phyloP scores from a whole-genome alignment of 2,888 invertebrate species.

The Drosophila paucipuncta region DNA sequence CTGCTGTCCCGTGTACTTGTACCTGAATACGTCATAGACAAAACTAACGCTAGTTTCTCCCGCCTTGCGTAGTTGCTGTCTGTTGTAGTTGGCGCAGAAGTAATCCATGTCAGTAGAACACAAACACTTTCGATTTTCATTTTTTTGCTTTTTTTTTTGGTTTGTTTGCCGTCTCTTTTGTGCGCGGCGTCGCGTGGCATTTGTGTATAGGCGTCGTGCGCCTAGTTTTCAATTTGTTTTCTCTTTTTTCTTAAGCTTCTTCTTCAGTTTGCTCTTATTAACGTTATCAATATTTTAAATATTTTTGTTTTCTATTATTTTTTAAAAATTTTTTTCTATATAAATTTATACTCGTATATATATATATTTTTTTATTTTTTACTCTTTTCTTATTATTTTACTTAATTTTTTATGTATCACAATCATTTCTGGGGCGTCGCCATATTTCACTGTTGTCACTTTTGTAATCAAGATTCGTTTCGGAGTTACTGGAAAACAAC shows the following conservation, averaged over 20 bases:
- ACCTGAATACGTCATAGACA: slow-evolving; percentile 64
- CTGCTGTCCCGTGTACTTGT: slow-evolving; percentile 9
- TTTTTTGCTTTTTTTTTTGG: slow-evolving; percentile 15
- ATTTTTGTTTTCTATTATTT: slow-evolving; percentile 5
- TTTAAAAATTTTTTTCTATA: slow-evolving; percentile 14
- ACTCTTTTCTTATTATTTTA: slow-evolving; percentile 13
- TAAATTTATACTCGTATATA: not conserved
- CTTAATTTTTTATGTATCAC: slow-evolving; percentile 27
- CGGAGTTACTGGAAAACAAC: slow-evolving; percentile 25
- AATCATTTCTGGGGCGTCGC: slow-evolving; percentile 26
- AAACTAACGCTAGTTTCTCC: slow-evolving; percentile 78
- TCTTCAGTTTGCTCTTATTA: slow-evolving; percentile 15
- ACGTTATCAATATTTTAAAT: slow-evolving; percentile 28
- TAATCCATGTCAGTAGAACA: slow-evolving; percentile 84
- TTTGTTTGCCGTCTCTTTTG: slow-evolving; percentile 26
- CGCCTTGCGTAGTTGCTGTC: slow-evolving; percentile 35
- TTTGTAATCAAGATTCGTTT: slow-evolving; percentile 19
- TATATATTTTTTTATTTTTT: slow-evolving; percentile 4
- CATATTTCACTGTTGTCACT: slow-evolving; percentile 29
- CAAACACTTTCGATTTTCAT: slow-evolving; percentile 83
- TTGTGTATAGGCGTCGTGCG: slow-evolving; percentile 31
- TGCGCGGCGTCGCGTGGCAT: slow-evolving; percentile 71
- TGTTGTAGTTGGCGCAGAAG: slow-evolving; percentile 58
- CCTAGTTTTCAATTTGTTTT: slow-evolving; percentile 36
- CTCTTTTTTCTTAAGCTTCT: slow-evolving; percentile 37